A percentile compares a stretch with the other conserved stretches of the same genome.
Evolutionary conservation across 2,888 invertebrate species (phyloP).

Genomic region (Drosophila atripex): DNA sequence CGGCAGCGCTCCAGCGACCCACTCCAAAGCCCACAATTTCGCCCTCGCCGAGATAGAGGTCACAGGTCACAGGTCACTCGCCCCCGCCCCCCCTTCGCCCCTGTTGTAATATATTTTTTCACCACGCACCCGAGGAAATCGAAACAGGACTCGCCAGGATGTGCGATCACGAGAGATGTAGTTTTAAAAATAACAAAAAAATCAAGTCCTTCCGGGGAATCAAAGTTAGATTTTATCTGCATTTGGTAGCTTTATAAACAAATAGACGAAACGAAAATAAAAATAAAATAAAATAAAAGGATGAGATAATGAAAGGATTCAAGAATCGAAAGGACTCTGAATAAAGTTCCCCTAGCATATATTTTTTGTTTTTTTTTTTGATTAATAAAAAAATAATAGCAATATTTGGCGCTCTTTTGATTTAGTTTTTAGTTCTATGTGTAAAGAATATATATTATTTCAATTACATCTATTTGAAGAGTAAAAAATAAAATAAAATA

Average conservation of each 20-base stretch:
- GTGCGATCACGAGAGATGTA: slow-evolving; percentile 5
- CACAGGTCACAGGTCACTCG: slow-evolving; percentile 4
- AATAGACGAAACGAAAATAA: slow-evolving; percentile 4
- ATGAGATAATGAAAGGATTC: not conserved
- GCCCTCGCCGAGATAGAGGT: slow-evolving; percentile 77
- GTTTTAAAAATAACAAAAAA: slow-evolving; percentile 1
- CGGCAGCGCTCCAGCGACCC: slow-evolving; percentile 57
- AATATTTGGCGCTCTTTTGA: slow-evolving; percentile 2
- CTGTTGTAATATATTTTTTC: slow-evolving; percentile 69
- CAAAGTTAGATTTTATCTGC: slow-evolving; percentile 61
- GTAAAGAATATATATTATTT: slow-evolving; percentile 10
- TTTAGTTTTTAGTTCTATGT: slow-evolving; percentile 24
- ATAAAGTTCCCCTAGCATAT: slow-evolving; percentile 16
- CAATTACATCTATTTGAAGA: slow-evolving; percentile 16
- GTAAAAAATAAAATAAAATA: not conserved
- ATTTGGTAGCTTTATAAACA: slow-evolving; percentile 69
- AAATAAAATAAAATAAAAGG: not conserved
- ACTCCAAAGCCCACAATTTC: slow-evolving; percentile 72
- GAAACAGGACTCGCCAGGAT: slow-evolving; percentile 7
- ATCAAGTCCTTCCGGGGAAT: slow-evolving; percentile 18
- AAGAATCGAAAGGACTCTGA: slow-evolving; percentile 15
- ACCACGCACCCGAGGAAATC: not conserved
- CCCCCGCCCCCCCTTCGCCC: not conserved
- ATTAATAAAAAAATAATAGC: no score
- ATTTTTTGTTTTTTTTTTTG: slow-evolving; percentile 10